Evolutionary conservation across 2,113 vertebrate genomes (phyloP), one percentile per base, ranked within the genome.

Genomic region (Octodon degus): DNA sequence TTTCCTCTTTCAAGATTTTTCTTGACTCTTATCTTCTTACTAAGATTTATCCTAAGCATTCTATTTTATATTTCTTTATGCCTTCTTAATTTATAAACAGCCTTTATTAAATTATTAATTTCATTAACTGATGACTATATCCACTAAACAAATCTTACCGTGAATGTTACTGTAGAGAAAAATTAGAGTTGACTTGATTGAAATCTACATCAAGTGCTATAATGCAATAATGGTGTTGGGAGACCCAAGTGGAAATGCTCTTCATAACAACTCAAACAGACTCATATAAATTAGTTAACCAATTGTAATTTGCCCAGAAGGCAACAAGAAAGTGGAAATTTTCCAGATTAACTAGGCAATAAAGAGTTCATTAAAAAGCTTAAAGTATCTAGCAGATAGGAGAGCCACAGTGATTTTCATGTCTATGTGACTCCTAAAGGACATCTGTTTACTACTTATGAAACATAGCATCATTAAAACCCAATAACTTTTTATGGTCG

Each of bases 351-450:
- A 79, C 20, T 43, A 65, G 12, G 6, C 8, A 89, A 70, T 62
- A 43, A 24, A 82, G 11, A 67, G 2, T 27, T 5, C 1, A 22
- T 76, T 34, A 47, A 74, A 82, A 89, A 92, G 5, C 58, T n/a
- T 85, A 91, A 68, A 80, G 4, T 3, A 70, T 32, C 2, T 77
- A 43, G 3, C 17, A 92, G 0, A 25, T 40, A 74, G 16, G 22
- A 89, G 7, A 79, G 50, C 12, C 34, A 37, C 14, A 89, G 7
- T 37, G 43, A 63, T 92, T 81, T 83, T 17, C 9, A n/a, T 20
- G n/a, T 87, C 24, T 92, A 3, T 83, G 79, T 93, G 40, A 76
- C 13, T 96, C 37, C 67, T 50, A 76, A 76, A 91, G n/a, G 24
- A 67, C 43, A 63, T 63, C 2, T 87, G 11, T 8, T 47, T 94